Evolutionary conservation across 1,140 invertebrate species (phyloP).

Genomic region (Ceratosolen fusciceps): DNA sequence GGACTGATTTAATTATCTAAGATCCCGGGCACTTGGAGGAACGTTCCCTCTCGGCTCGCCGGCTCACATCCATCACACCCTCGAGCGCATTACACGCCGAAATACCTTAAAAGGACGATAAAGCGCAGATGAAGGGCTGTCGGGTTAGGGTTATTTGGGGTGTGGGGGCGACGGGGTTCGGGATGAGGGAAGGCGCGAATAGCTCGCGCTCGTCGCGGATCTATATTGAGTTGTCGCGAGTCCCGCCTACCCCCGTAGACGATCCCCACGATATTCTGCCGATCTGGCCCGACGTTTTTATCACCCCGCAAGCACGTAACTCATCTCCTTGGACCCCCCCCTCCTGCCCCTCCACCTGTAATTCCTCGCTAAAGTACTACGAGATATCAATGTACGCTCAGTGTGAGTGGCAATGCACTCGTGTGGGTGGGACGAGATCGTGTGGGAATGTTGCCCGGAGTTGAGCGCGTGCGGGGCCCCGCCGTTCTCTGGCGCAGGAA

Average conservation of each 20-base stretch:
- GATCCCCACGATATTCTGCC: too few relatives aligned
- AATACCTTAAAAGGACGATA: slow-evolving; percentile 67
- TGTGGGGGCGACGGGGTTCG: too few relatives aligned
- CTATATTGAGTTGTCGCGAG: background rate
- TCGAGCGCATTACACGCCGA: background rate
- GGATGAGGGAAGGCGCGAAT: slow-evolving; percentile 55
- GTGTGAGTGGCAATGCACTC: too few relatives aligned
- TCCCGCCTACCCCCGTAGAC: too few relatives aligned
- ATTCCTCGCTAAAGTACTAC: too few relatives aligned
- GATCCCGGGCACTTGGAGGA: too few relatives aligned
- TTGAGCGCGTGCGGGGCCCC: background rate
- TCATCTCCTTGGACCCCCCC: slow-evolving; percentile 65
- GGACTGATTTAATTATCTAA: slow-evolving; percentile 21
- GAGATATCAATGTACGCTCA: too few relatives aligned
- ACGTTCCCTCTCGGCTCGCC: background rate
- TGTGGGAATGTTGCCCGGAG: too few relatives aligned
- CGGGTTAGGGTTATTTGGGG: too few relatives aligned
- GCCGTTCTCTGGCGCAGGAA: too few relatives aligned
- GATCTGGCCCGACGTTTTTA: background rate
- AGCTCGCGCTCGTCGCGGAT: background rate
- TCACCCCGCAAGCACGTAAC: slow-evolving; percentile 71
- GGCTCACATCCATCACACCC: slow-evolving; percentile 49
- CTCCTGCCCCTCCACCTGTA: background rate
- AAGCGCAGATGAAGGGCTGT: slow-evolving; percentile 69
- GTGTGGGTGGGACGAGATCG: too few relatives aligned